Base-by-base conservation (phyloP, 2,888 invertebrate species). In the Pycnomerus fuliginosus region DNA sequence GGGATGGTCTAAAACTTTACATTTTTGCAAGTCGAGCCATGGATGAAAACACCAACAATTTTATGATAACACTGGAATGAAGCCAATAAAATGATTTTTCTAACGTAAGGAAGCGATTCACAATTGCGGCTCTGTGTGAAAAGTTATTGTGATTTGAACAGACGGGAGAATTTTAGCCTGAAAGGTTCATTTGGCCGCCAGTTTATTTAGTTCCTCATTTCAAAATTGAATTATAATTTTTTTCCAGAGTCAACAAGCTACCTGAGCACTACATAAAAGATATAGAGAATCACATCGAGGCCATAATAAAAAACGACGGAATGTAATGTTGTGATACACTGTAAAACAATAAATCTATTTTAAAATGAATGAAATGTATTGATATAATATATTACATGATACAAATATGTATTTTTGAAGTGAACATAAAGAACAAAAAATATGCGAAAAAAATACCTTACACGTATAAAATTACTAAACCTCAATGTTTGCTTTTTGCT, bases 181-280 rank as follows among this genome's bases (percentile, higher is more conserved):
- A n/a, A n/a, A n/a, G n/a, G n/a, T n/a, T n/a, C n/a, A n/a, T n/a
- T n/a, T n/a, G n/a, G n/a, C n/a, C n/a, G n/a, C n/a, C n/a, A n/a
- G n/a, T n/a, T n/a, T n/a, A 4, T 1, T 27, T 24, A 28, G 2
- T 16, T 17, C 7, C 11, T 28, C 27, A 11, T 23, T 20, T 17
- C 23, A 17, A 27, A 27, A 10, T 38, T 7, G 34, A 17, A 13
- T 38, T n/a, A n/a, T n/a, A n/a, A 24, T 31, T 29, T 38, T 52
- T 22, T 63, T 62, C 34, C 24, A 65, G 65, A 36, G 55, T 55
- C 24, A 58, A 55, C 32, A 63, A 68, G 29, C 50, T 70, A 16
- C 65, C 67, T 5, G 65, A 66, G 33, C 50, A 59, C 5, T 68
- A 66, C 37, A 53, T 70, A 31, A 56, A 53, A 16, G 70, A 70